Conservation (phyloP, 2,113 vertebrate species). For the Gavia stellata region DNA sequence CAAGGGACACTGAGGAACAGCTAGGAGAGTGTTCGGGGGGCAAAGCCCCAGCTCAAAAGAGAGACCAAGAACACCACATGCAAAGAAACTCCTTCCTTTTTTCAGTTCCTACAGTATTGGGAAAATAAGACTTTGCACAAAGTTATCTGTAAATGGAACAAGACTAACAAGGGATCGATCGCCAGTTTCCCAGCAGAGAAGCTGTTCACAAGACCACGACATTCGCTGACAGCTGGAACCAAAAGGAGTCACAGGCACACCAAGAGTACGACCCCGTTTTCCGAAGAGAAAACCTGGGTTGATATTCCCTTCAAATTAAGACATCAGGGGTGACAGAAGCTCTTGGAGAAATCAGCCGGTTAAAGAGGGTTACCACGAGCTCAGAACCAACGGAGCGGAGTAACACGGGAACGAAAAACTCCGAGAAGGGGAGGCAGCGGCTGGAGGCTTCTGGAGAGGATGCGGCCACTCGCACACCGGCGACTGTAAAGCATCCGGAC, state of each 20-base stretch:
- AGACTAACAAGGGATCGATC: neutral
- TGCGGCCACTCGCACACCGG: rapidly evolving
- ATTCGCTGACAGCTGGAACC: neutral
- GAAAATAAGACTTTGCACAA: neutral
- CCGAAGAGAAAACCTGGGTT: neutral
- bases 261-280: neutral
- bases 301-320: neutral
- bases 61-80: neutral
- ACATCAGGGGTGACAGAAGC: neutral
- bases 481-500: rapidly evolving
- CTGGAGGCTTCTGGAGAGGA: neutral
- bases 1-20: neutral
- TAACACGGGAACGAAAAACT: neutral
- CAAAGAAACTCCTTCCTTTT: neutral
- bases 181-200: neutral
- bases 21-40: neutral
- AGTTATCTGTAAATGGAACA: neutral
- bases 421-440: neutral
- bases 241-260: neutral
- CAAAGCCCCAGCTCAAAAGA: neutral
- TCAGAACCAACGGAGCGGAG: neutral
- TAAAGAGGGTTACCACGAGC: neutral
- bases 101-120: neutral
- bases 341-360: neutral
- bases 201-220: neutral